Evolutionary conservation across 2,113 vertebrate species (phyloP).

Genomic region (Calonectris borealis): DNA sequence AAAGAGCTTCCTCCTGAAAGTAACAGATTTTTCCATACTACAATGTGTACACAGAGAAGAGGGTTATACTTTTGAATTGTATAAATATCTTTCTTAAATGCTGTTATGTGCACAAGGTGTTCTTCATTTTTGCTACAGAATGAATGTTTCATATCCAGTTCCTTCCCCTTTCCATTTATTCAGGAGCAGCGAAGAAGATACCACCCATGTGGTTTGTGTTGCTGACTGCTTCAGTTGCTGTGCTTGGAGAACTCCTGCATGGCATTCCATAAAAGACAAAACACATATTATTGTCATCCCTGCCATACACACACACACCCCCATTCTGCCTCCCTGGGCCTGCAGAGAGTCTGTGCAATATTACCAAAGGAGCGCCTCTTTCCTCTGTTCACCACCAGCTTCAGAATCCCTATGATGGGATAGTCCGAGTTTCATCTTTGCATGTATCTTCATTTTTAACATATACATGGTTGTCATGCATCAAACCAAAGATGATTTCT

Average conservation of each 20-base stretch:
- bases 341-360: neutral
- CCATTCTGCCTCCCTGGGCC: neutral
- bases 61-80: neutral
- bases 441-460: neutral
- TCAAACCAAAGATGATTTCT: neutral
- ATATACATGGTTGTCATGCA: neutral
- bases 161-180: constrained; percentile 4
- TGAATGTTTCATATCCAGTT: neutral
- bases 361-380: neutral
- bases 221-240: neutral
- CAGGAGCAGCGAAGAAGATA: neutral
- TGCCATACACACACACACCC: accelerated
- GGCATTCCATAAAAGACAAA: neutral
- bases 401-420: neutral
- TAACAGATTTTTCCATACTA: neutral
- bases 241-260: neutral
- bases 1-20: neutral
- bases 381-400: neutral
- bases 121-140: neutral
- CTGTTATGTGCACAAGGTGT: neutral
- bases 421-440: neutral
- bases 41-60: neutral
- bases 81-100: neutral
- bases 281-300: accelerated
- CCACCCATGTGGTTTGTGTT: neutral